Evolutionary conservation across 2,113 vertebrate species (phyloP).

Genomic region (Xenus cinereus): DNA sequence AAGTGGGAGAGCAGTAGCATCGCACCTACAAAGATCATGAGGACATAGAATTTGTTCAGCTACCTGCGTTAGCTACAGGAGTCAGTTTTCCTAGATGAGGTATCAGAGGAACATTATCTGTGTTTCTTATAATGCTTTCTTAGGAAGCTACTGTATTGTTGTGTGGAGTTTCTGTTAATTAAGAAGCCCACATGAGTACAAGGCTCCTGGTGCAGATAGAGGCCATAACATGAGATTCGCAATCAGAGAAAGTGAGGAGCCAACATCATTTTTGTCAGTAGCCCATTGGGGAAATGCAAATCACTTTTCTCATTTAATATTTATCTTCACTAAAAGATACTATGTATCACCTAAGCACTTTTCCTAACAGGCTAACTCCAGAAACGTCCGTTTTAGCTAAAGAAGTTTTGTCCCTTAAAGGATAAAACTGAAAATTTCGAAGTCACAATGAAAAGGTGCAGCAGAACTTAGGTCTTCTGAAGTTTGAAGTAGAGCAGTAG

Average conservation of each 20-base stretch:
- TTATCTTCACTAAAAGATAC: not conserved
- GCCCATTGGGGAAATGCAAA: not conserved
- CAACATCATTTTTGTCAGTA: not conserved
- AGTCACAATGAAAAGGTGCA: not conserved
- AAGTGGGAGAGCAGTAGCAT: not conserved
- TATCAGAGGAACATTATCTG: not conserved
- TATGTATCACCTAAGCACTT: not conserved
- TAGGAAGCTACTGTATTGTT: not conserved
- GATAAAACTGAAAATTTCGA: not conserved
- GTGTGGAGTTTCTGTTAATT: not conserved
- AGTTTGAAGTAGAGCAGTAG: not conserved
- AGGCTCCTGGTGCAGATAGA: not conserved
- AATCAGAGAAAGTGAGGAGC: not conserved
- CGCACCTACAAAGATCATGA: not conserved
- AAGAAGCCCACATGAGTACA: not conserved
- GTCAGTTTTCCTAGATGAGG: not conserved
- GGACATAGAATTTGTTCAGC: not conserved
- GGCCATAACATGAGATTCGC: not conserved
- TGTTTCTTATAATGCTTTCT: not conserved
- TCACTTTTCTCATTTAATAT: not conserved
- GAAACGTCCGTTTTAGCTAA: not conserved
- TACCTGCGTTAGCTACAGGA: not conserved
- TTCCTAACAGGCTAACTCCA: not conserved
- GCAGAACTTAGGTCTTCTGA: not conserved
- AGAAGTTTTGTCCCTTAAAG: not conserved